phyloP scores from a whole-genome alignment of 2,888 invertebrate species.

The Pediacus dermestoides region DNA sequence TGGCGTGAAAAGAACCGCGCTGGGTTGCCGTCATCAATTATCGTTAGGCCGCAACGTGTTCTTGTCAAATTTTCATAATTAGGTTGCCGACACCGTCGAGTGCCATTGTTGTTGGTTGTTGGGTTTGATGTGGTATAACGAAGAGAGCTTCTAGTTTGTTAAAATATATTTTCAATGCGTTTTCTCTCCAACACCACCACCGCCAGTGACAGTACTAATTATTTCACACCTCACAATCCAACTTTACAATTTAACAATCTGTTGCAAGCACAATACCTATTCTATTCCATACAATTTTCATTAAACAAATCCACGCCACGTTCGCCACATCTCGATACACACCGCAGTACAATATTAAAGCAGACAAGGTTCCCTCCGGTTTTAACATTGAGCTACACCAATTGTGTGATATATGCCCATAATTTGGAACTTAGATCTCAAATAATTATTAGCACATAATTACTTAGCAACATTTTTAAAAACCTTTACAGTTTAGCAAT shows the following conservation, averaged over 20 bases:
- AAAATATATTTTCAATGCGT: constrained; percentile 29
- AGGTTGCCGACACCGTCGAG: constrained; percentile 44
- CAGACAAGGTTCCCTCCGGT: no score
- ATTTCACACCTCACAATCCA: constrained; percentile 33
- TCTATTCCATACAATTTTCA: constrained; percentile 28
- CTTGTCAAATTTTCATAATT: constrained; percentile 50
- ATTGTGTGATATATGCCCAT: no score
- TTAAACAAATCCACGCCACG: no score
- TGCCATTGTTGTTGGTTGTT: no score
- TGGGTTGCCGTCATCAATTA: constrained; percentile 40
- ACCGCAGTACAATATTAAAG: no score
- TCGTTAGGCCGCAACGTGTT: constrained; percentile 46
- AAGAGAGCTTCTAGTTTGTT: constrained; percentile 16
- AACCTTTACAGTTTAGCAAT: no score
- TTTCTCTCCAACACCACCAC: constrained; percentile 15
- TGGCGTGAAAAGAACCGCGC: constrained; percentile 39
- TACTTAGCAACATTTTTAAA: no score
- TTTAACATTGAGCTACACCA: no score
- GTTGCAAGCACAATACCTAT: constrained; percentile 32
- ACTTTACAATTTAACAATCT: constrained; percentile 34
- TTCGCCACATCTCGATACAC: no score
- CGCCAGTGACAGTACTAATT: constrained; percentile 29
- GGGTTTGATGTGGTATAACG: no score
- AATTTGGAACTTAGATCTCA: no score
- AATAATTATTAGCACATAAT: no score